Evolutionary conservation across 2,797 vertebrate species (phyloP).

Genomic region (Alosa sapidissima): DNA sequence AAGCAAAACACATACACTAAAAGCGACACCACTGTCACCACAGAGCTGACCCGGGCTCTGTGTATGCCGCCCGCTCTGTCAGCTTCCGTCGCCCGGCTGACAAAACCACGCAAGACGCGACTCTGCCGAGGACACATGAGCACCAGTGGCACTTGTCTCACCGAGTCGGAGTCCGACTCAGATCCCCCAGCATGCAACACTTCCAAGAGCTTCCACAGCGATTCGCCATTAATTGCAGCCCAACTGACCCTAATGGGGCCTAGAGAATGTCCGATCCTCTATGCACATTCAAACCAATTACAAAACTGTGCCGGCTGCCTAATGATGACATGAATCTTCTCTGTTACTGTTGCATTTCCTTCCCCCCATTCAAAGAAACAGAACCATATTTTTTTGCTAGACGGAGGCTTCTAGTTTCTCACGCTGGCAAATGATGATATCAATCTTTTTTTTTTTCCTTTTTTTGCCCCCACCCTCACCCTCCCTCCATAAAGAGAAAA

Average conservation of each 20-base stretch:
- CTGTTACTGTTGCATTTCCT: not conserved
- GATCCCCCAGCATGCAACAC: not conserved
- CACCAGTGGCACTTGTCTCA: constrained; percentile 1
- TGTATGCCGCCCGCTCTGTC: not conserved
- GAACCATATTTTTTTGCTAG: constrained; percentile 4
- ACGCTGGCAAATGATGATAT: not conserved
- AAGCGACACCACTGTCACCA: not conserved
- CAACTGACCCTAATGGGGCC: constrained; percentile 44
- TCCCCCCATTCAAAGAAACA: not conserved
- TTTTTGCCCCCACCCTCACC: too few relatives aligned
- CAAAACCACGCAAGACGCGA: not conserved
- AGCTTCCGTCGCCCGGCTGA: not conserved
- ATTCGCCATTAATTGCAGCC: constrained; percentile 35
- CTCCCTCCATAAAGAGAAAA: not conserved
- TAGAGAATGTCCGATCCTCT: constrained; percentile 42
- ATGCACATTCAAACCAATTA: constrained; percentile 43
- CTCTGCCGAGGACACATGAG: not conserved
- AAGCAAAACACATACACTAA: not conserved
- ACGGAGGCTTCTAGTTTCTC: constrained; percentile 2
- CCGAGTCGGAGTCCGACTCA: not conserved
- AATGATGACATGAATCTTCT: constrained; percentile 43
- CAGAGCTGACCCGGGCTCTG: not conserved
- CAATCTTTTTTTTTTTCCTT: not conserved
- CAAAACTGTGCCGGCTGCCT: constrained; percentile 39
- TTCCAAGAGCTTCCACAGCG: not conserved